phyloP scores from a whole-genome alignment of 2,888 invertebrate genomes.

The Stenodema calcarata region DNA sequence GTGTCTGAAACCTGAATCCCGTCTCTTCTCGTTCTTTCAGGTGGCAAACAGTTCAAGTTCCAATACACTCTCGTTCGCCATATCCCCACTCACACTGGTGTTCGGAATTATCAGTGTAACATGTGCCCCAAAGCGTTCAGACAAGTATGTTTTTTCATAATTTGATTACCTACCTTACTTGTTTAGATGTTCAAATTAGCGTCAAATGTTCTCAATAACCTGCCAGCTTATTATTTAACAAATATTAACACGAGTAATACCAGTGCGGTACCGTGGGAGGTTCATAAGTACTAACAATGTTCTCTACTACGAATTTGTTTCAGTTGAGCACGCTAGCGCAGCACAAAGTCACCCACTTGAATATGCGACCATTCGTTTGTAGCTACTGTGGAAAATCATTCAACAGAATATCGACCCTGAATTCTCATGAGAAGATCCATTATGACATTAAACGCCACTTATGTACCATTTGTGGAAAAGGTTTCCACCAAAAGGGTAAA shows the following conservation, averaged over 20 bases:
- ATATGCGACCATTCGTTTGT: conserved; percentile 75
- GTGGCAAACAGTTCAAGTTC: conserved; percentile 76
- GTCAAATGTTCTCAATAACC: too few species aligned
- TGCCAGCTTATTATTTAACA: too few species aligned
- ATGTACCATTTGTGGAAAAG: conserved; percentile 77
- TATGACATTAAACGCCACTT: conserved; percentile 76
- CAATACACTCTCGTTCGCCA: conserved; percentile 79
- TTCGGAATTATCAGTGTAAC: conserved; percentile 76
- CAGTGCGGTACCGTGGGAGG: too few species aligned
- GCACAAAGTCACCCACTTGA: conserved; percentile 80
- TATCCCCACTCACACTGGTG: conserved; percentile 78
- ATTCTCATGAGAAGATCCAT: conserved; percentile 80
- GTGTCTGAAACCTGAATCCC: too few species aligned
- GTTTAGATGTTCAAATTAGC: too few species aligned
- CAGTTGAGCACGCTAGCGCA: conserved; percentile 79
- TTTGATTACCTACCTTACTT: too few species aligned
- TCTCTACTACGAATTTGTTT: conserved; percentile 58
- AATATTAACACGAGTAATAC: too few species aligned
- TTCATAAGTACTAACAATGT: too few species aligned
- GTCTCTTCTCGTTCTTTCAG: conserved; percentile 63
- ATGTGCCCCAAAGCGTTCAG: conserved; percentile 70
- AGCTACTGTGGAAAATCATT: conserved; percentile 79
- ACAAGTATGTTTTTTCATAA: conserved; percentile 55
- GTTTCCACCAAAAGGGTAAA: conserved; percentile 82
- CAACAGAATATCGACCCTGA: conserved; percentile 79